Evolutionary conservation across 2,113 vertebrate genomes (phyloP), one percentile per base, ranked within the genome.

Genomic region (Excalfactoria chinensis): DNA sequence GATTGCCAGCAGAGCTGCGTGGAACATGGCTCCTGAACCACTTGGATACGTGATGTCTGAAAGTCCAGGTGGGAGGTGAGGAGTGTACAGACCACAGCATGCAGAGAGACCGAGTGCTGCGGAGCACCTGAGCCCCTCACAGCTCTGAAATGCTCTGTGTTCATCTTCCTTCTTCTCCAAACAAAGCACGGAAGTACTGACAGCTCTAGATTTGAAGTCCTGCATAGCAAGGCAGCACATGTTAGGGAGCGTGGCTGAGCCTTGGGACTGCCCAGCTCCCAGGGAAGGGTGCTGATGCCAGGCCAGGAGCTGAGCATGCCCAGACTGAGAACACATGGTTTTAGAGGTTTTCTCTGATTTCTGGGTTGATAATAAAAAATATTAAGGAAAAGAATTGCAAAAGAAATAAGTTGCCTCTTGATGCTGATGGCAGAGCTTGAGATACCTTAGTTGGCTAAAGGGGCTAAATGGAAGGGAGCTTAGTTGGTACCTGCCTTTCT

Each of bases 141-240:
- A 10, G 79, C 25, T 10, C 9, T 5, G 30, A 43, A 0, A 32
- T 53, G 72, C 64, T 68, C 41, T 82, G 87, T 74, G n/a, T 79
- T 69, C 81, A 30, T 41, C 11, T 41, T 80, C 13, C 60, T 28
- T 4, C 76, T 83, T 26, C 11, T 86, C 63, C 9, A 51, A 76
- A 95, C 91, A 95, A 95, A 95, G 89, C 87, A 7, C 37, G 82
- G 94, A 95, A 95, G 35, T 4, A 5, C 41, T 30, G 87, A 67
- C 48, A 43, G 89, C 77, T n/a, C 60, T 8, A 3, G 5, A 4
- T 35, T 46, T 12, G 30, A 40, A 58, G 46, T 2, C 35, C 58
- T 35, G 1, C 6, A 35, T 25, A 22, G 22, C 79, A 56, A 75
- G 89, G 53, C 1, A 86, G 67, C 86, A 35, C n/a, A 20, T 56